phyloP scores from a whole-genome alignment of 2,888 invertebrate genomes.

The Himalopsyche japonica region DNA sequence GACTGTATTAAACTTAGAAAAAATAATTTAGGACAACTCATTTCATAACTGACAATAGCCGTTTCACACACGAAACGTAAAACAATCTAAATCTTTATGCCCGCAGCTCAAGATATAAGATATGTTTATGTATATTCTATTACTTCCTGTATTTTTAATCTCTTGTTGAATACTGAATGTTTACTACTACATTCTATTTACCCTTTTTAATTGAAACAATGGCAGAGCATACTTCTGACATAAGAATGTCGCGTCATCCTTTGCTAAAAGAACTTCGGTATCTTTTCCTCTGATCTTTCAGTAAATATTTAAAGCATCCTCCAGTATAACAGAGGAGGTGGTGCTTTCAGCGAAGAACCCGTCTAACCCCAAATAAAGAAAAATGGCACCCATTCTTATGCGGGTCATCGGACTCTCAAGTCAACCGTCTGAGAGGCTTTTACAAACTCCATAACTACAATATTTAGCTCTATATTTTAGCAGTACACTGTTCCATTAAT shows the following conservation, averaged over 20 bases:
- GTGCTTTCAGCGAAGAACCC: not conserved
- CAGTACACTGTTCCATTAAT: not conserved
- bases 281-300: constrained; percentile 14
- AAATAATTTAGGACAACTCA: too few species aligned
- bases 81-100: too few species aligned
- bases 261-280: not conserved
- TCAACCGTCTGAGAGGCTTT: constrained; percentile 30
- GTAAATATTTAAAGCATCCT: constrained; percentile 24
- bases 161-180: too few species aligned
- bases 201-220: constrained; percentile 5
- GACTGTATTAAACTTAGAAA: too few species aligned
- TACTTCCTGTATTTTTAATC: too few species aligned
- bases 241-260: not conserved
- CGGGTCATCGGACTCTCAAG: constrained; percentile 35
- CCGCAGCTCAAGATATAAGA: too few species aligned
- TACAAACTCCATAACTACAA: constrained; percentile 13
- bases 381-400: constrained; percentile 23
- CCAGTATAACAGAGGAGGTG: not conserved
- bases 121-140: too few species aligned
- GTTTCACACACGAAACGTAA: too few species aligned
- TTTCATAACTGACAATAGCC: too few species aligned
- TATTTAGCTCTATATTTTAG: not conserved
- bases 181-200: not conserved
- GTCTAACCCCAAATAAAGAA: constrained; percentile 18
- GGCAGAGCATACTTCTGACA: not conserved